Percentiles rank a stretch among this genome's conserved stretches.
phyloP scores from a whole-genome alignment of 2,888 invertebrate genomes.

The Allophyes oxyacanthae region DNA sequence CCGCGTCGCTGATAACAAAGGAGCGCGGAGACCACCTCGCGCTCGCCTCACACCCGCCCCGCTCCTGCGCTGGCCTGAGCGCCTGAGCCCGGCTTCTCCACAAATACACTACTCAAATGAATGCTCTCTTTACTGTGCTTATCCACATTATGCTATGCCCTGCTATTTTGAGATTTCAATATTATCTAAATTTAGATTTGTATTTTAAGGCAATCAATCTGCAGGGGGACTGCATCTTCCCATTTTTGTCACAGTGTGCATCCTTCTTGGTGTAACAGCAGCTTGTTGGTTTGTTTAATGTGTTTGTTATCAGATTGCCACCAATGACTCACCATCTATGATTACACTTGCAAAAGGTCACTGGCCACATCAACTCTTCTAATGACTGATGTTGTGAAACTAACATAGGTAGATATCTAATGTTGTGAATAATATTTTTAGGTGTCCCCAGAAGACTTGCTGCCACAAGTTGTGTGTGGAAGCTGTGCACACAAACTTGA shows the following conservation, averaged over 20 bases:
- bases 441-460: constrained; percentile 93
- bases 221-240: constrained; percentile 76
- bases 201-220: constrained; percentile 80
- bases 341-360: constrained; percentile 84
- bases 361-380: constrained; percentile 80
- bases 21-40: constrained; percentile 71
- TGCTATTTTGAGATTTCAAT: constrained; percentile 87
- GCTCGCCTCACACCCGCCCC: constrained; percentile 55
- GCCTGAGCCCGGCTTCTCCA: constrained; percentile 57
- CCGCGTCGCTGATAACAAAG: constrained; percentile 87
- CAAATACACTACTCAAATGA: constrained; percentile 60
- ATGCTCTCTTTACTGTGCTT: constrained; percentile 64
- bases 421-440: constrained; percentile 80
- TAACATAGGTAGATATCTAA: constrained; percentile 55
- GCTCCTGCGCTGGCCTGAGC: constrained; percentile 56
- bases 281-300: constrained; percentile 60
- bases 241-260: constrained; percentile 63
- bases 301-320: constrained; percentile 77
- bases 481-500: constrained; percentile 94
- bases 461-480: constrained; percentile 94
- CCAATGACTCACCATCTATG: constrained; percentile 84
- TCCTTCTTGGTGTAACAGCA: constrained; percentile 53
- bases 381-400: constrained; percentile 73
- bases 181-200: constrained; percentile 86
- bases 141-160: constrained; percentile 72